A percentile compares a stretch with the other conserved stretches of the same genome.
phyloP scores from a whole-genome alignment of 1,140 invertebrate genomes.

The Sarcophaga bullata region DNA sequence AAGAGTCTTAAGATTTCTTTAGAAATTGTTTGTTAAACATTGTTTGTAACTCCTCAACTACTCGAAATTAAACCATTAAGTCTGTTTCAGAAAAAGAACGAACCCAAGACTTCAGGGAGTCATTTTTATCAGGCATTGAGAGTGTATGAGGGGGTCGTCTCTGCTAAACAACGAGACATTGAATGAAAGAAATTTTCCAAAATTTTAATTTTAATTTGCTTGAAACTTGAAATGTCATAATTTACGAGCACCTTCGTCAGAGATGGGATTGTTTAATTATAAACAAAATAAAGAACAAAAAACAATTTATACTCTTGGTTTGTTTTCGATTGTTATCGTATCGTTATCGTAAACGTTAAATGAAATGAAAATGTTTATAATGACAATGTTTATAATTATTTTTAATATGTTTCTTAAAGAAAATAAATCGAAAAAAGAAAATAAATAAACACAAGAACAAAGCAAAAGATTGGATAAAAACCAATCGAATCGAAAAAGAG shows the following conservation, averaged over 20 bases:
- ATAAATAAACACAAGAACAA: not conserved
- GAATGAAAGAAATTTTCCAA: too few species aligned
- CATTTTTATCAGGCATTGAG: too few species aligned
- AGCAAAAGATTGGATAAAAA: not conserved
- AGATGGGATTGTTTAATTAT: slow-evolving; percentile 13
- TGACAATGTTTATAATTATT: not conserved
- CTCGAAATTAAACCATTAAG: too few species aligned
- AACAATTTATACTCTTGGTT: not conserved
- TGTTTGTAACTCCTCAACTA: too few species aligned
- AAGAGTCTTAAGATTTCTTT: not conserved
- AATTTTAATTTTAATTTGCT: not conserved
- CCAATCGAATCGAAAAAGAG: not conserved
- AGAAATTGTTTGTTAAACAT: not conserved
- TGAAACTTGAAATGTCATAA: slow-evolving; percentile 34
- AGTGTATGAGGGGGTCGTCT: too few species aligned
- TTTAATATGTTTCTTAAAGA: not conserved
- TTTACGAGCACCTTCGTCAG: slow-evolving; percentile 21
- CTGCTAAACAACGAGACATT: too few species aligned
- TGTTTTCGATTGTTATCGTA: not conserved
- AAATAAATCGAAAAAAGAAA: not conserved
- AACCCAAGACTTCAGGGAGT: too few species aligned
- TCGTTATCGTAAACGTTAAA: not conserved
- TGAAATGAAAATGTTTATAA: slow-evolving; percentile 15
- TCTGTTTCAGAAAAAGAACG: too few species aligned
- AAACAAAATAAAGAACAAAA: slow-evolving; percentile 30